Percentiles rank a stretch among this genome's conserved stretches.
phyloP scores from a whole-genome alignment of 2,888 invertebrate species.

The Acronicta psi region DNA sequence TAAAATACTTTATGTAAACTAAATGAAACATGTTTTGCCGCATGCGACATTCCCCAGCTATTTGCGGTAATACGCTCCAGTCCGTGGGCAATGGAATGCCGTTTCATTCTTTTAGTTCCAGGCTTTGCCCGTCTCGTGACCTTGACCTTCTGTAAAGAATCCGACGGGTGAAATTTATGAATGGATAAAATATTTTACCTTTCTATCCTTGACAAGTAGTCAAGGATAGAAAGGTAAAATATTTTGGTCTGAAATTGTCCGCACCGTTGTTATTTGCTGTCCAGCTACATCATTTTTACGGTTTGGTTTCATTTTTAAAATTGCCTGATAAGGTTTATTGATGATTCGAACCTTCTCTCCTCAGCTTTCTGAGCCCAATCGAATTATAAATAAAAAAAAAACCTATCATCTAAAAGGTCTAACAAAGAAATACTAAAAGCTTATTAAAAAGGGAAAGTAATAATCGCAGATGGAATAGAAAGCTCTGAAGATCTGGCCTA shows the following conservation, averaged over 20 bases:
- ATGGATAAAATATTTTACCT: slow-evolving; percentile 27
- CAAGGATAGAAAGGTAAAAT: no score
- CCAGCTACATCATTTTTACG: slow-evolving; percentile 21
- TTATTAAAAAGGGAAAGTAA: slow-evolving; percentile 67
- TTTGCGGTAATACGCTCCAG: slow-evolving; percentile 46
- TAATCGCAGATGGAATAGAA: slow-evolving; percentile 64
- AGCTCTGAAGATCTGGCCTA: slow-evolving; percentile 53
- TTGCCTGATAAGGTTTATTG: no score
- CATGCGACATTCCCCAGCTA: slow-evolving; percentile 50
- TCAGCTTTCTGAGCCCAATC: background rate
- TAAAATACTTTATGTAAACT: slow-evolving; percentile 22
- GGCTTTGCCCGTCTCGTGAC: slow-evolving; percentile 22
- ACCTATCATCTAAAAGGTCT: slow-evolving; percentile 5
- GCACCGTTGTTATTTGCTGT: slow-evolving; percentile 19
- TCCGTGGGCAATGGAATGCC: slow-evolving; percentile 44
- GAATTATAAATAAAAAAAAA: slow-evolving; percentile 1
- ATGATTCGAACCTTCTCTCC: no score
- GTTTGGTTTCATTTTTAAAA: no score
- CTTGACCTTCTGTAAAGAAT: slow-evolving; percentile 46
- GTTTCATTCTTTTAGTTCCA: slow-evolving; percentile 44
- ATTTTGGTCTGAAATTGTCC: slow-evolving; percentile 24
- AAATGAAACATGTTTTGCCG: slow-evolving; percentile 45
- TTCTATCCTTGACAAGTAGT: slow-evolving; percentile 24
- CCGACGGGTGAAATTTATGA: slow-evolving; percentile 22
- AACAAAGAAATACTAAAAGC: slow-evolving; percentile 43